These are phyloP conservation scores for Panulirus ornatus DNA, from an alignment of 1,140 invertebrate species.

Conservation along the genomic window DNA sequence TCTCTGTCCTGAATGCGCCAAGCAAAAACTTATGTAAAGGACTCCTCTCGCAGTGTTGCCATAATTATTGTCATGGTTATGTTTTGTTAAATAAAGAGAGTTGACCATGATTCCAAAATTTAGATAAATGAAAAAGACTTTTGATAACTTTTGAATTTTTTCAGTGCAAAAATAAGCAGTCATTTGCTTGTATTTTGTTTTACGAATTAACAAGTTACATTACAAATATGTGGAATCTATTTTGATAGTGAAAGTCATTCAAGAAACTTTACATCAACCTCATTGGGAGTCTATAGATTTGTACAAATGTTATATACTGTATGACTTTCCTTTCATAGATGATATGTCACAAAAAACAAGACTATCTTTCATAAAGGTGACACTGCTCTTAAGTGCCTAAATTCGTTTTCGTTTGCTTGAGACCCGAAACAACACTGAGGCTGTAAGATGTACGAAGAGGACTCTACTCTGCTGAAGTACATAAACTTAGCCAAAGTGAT, in stretches of 20 bases:
- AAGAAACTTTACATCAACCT: background rate
- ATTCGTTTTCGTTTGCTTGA: background rate
- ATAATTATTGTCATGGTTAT: background rate
- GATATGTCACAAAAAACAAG: background rate
- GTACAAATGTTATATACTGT: background rate
- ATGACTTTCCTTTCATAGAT: background rate
- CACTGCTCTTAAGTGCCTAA: background rate
- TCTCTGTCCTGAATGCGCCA: slow-evolving; percentile 99
- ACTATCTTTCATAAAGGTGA: background rate
- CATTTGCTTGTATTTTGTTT: background rate
- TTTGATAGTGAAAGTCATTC: background rate
- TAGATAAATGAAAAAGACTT: background rate
- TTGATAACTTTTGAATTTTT: background rate
- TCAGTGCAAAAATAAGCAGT: background rate
- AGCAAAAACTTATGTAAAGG: slow-evolving; percentile 89
- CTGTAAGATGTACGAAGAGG: background rate
- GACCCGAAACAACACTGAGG: background rate
- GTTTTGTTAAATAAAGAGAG: background rate
- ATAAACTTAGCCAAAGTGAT: background rate
- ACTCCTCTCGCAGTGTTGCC: background rate
- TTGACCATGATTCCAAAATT: background rate
- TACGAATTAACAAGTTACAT: background rate
- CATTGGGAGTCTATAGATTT: background rate
- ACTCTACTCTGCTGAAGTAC: background rate
- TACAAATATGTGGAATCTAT: background rate